Percentiles rank a stretch among this genome's conserved stretches.
These are phyloP conservation scores for Anoura caudifer DNA, from an alignment of 2,113 vertebrate genomes.

Conservation along the genomic window DNA sequence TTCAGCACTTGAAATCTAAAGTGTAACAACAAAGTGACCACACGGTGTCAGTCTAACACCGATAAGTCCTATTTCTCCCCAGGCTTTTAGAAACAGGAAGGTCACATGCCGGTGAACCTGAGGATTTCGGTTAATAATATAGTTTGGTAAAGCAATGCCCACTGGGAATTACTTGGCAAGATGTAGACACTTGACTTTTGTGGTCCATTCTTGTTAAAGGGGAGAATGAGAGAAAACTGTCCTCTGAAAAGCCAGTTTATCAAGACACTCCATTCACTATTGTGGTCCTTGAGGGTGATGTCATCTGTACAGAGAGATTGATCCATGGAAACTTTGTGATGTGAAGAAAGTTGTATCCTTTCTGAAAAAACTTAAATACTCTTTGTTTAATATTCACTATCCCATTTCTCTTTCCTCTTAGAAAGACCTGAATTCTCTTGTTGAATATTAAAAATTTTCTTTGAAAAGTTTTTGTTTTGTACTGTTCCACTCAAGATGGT, in stretches of 20 bases:
- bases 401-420: not conserved
- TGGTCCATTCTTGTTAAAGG: not conserved
- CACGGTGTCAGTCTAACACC: slow-evolving; percentile 74
- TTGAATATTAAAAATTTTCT: not conserved
- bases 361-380: not conserved
- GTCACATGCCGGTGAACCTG: not conserved
- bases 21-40: slow-evolving; percentile 51
- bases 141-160: not conserved
- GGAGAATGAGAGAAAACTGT: not conserved
- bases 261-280: not conserved
- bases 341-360: not conserved
- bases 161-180: not conserved
- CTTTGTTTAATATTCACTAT: not conserved
- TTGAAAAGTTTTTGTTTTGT: not conserved
- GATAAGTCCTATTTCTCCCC: not conserved
- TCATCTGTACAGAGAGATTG: not conserved
- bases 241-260: not conserved
- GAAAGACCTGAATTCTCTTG: not conserved
- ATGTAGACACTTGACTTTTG: not conserved
- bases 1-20: not conserved
- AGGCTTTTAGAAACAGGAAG: not conserved
- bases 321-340: not conserved
- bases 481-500: not conserved
- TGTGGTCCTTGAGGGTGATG: not conserved
- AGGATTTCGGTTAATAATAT: too few relatives aligned